Percentiles rank a stretch among this genome's conserved stretches.
phyloP scores from a whole-genome alignment of 1,140 invertebrate species.

The Hyposmocoma kahamanoa region DNA sequence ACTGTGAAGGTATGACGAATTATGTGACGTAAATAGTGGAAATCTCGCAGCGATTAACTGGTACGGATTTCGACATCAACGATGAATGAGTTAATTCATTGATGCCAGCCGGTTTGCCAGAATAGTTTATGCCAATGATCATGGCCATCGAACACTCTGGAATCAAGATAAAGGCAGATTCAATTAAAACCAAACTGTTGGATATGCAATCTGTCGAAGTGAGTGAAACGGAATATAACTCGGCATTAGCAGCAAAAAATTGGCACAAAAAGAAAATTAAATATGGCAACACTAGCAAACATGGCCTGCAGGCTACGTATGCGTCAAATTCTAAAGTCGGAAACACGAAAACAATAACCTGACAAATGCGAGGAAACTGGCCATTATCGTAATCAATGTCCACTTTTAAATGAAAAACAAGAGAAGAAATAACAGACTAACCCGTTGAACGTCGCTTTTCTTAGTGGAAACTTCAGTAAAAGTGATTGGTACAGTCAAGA shows the following conservation, averaged over 20 bases:
- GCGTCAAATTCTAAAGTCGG: conserved; percentile 6
- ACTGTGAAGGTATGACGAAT: conserved; percentile 22
- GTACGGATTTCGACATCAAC: conserved; percentile 21
- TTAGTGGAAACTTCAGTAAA: conserved; percentile 9
- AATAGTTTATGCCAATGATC: conserved; percentile 49
- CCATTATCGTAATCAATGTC: conserved; percentile 14
- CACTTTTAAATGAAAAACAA: conserved; percentile 14
- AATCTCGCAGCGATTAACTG: conserved; percentile 24
- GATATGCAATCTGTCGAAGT: conserved; percentile 17
- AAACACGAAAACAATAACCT: conserved; percentile 17
- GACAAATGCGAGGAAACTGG: conserved; percentile 13
- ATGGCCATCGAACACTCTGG: conserved; percentile 42
- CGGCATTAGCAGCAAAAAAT: conserved; percentile 14
- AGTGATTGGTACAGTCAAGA: too few species aligned
- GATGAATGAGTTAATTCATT: conserved; percentile 41
- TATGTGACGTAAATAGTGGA: conserved; percentile 29
- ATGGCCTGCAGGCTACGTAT: conserved; percentile 6
- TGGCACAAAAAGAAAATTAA: conserved; percentile 10
- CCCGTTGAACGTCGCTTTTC: conserved; percentile 6
- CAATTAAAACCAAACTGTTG: conserved; percentile 42
- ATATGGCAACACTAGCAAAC: conserved; percentile 9
- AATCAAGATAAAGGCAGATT: conserved; percentile 31
- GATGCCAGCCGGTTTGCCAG: conserved; percentile 41
- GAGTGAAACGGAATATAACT: conserved; percentile 11
- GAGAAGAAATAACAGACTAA: conserved; percentile 6